Evolutionary conservation across 2,113 vertebrate genomes (phyloP), one percentile per base, ranked within the genome.

Genomic region (Clarias gariepinus): DNA sequence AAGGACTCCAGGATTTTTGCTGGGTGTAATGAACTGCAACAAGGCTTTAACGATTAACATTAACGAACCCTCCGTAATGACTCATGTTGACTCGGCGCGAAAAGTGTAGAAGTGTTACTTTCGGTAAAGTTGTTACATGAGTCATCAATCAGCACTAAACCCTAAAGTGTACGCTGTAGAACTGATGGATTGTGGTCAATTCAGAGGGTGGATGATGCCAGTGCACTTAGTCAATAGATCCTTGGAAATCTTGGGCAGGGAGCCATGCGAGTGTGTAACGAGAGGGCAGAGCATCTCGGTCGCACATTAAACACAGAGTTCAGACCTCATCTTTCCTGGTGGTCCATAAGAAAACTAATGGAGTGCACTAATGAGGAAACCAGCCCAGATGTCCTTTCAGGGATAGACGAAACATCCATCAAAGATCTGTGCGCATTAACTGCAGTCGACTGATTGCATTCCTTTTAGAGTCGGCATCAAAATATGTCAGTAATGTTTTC

Each of bases 191-290:
- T 25, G 61, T 36, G 36, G 81, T 47, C 18, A 52, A 13, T 81
- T 77, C 47, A n/a, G 28, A 23, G 82, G 68, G 19, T 36, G 28
- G 2, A 57, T 19, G n/a, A 57, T 58, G 81, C 81, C 86, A 83
- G 69, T 36, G 81, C 78, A 80, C 78, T 61, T 61, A 41, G 53
- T 77, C 61, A 19, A 77, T 81, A 86, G 60, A 83, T 74, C 71
- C 81, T 57, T 83, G 81, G 86, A 87, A 53, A 19, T 77, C 69
- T 77, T 78, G 60, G 81, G 58, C 81, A 83, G 1, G 52, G 58
- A 77, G 81, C 86, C 81, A 77, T 66, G 60, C 47, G n/a, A 63
- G 60, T 64, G 80, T 25, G 36, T 52, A 74, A 57, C 57, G 15
- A 61, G 41, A 57, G n/a, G 30, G 28, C 68, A 63, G 41, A 33